phyloP scores from a whole-genome alignment of 2,113 vertebrate genomes.

The Dromaius novaehollandiae region DNA sequence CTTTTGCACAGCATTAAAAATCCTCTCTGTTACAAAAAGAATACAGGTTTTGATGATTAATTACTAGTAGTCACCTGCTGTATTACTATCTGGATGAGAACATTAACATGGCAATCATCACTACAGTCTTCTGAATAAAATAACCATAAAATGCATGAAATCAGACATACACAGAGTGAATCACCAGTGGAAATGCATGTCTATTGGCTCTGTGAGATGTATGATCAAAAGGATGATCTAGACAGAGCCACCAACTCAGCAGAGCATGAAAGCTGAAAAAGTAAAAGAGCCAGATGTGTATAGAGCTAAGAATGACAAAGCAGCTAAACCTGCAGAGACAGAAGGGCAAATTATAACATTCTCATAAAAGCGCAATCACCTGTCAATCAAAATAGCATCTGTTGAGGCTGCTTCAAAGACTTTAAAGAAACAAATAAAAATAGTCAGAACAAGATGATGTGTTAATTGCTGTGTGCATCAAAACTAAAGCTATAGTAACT shows the following conservation, averaged over 20 bases:
- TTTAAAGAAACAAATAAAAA: background rate
- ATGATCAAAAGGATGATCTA: slow-evolving; percentile 18
- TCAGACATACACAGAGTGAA: slow-evolving; percentile 2
- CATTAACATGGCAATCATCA: background rate
- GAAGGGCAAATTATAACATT: background rate
- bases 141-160: slow-evolving; percentile 1
- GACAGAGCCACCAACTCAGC: background rate
- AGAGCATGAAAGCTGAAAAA: background rate
- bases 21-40: background rate
- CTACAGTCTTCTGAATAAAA: slow-evolving; percentile 39
- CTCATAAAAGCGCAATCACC: background rate
- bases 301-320: background rate
- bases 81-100: slow-evolving; percentile 22
- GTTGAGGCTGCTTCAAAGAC: background rate
- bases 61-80: slow-evolving; percentile 23
- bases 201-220: background rate
- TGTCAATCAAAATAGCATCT: background rate
- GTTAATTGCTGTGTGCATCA: background rate
- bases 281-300: background rate
- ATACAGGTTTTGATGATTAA: slow-evolving; percentile 40
- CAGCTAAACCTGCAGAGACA: background rate
- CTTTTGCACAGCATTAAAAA: background rate
- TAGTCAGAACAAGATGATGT: background rate
- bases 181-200: background rate
- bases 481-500: background rate